phyloP scores from a whole-genome alignment of 2,888 invertebrate genomes.

The Harpalus rufipes region DNA sequence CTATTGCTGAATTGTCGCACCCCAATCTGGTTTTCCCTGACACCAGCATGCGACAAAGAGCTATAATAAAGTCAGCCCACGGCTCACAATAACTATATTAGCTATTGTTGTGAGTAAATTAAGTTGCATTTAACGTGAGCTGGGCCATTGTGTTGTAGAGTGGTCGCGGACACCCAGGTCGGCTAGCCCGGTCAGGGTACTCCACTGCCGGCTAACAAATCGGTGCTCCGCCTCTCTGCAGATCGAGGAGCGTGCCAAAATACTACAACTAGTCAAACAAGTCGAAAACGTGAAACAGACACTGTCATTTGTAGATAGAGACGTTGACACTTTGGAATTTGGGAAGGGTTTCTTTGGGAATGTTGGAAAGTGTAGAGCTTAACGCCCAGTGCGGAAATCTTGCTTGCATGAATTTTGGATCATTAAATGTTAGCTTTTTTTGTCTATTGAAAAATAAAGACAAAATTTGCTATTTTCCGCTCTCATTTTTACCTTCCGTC shows the following conservation, averaged over 20 bases:
- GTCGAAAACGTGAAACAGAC: neutral
- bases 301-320: no score
- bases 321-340: no score
- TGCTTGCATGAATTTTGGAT: no score
- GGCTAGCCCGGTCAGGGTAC: neutral
- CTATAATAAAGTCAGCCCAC: constrained; percentile 70
- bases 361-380: no score
- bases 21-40: neutral
- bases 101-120: constrained; percentile 75
- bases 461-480: no score
- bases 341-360: no score
- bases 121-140: constrained; percentile 75
- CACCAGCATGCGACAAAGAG: constrained; percentile 32
- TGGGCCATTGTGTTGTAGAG: constrained; percentile 26
- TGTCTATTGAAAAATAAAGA: no score
- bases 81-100: constrained; percentile 76
- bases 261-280: neutral
- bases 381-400: no score
- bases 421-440: no score
- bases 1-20: no score
- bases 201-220: constrained; percentile 36
- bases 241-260: constrained; percentile 52
- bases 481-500: no score
- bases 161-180: constrained; percentile 58
- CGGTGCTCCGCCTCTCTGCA: constrained; percentile 14